A percentile compares a stretch with the other conserved stretches of the same genome.
These are phyloP conservation scores for Bovichtus diacanthus DNA, from an alignment of 2,797 vertebrate species.

Conservation along the genomic window DNA sequence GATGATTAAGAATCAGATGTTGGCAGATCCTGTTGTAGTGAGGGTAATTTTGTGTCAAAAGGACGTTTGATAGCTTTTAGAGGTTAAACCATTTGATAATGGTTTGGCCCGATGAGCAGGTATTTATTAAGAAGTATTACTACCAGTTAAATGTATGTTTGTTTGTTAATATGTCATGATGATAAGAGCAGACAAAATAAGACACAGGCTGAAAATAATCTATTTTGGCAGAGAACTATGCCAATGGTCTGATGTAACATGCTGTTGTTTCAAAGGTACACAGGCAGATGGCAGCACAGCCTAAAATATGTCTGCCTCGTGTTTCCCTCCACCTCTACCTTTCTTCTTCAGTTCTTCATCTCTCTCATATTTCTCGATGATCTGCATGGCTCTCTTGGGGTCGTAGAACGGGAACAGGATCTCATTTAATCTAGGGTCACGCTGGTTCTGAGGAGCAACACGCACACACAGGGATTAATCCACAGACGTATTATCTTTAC, in stretches of 20 bases:
- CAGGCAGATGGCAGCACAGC: conserved; percentile 75
- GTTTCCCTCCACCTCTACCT: conserved; percentile 84
- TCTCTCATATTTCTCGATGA: conserved; percentile 95
- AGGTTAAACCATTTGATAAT: not conserved
- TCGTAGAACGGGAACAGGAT: conserved; percentile 99
- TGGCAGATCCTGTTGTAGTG: not conserved
- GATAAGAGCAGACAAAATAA: not conserved
- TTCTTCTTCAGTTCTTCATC: conserved; percentile 92
- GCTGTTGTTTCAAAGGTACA: conserved; percentile 39
- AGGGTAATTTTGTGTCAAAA: not conserved
- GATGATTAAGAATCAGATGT: not conserved
- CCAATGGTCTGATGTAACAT: not conserved
- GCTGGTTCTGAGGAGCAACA: conserved; percentile 89
- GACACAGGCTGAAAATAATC: not conserved
- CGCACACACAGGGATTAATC: conserved; percentile 19
- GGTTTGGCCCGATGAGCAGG: not conserved
- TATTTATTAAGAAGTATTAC: not conserved
- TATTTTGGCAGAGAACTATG: not conserved
- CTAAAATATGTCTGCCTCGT: conserved; percentile 5
- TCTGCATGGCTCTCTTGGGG: conserved; percentile 95
- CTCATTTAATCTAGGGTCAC: conserved; percentile 97
- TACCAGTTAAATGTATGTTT: not conserved
- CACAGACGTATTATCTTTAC: conserved; percentile 1
- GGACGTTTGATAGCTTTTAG: not conserved
- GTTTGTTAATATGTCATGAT: not conserved